Evolutionary conservation across 2,797 vertebrate species (phyloP).

Genomic region (Geotrypetes seraphini): DNA sequence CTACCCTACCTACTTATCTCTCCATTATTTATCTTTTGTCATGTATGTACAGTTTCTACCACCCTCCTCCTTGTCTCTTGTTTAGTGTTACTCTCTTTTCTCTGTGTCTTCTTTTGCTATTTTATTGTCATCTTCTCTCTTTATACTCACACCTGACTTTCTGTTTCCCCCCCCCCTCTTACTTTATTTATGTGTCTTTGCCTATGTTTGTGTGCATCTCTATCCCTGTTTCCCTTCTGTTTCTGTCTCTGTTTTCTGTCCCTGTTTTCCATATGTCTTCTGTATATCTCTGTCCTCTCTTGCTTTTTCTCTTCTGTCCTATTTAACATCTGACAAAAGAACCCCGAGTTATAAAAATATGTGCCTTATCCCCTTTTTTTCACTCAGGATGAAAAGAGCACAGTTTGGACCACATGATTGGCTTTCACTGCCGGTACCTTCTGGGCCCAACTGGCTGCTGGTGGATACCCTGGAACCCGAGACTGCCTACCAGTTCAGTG

Average conservation of each 20-base stretch:
- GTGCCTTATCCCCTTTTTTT: constrained; percentile 26
- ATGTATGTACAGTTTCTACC: constrained; percentile 5
- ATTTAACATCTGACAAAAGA: no score
- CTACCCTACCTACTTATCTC: background rate
- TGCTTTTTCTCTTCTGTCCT: constrained; percentile 4
- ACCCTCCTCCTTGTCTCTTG: background rate
- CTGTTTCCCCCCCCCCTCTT: no score
- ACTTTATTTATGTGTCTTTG: no score
- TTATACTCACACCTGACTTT: no score
- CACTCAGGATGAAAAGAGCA: constrained; percentile 83
- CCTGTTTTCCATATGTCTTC: no score
- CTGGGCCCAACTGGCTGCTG: constrained; percentile 80
- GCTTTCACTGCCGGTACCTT: constrained; percentile 89
- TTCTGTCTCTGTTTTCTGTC: no score
- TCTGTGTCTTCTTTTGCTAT: background rate
- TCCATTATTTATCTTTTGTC: constrained; percentile 5
- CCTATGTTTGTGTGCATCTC: no score
- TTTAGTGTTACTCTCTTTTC: background rate
- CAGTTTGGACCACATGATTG: constrained; percentile 95
- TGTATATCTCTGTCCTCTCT: no score
- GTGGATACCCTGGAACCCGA: constrained; percentile 87
- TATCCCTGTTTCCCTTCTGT: no score
- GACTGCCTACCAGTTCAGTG: constrained; percentile 97
- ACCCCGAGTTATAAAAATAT: no score
- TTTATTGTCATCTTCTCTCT: no score